Conservation (phyloP, 2,797 vertebrate genomes). For the Orientallactaga sibirica region DNA sequence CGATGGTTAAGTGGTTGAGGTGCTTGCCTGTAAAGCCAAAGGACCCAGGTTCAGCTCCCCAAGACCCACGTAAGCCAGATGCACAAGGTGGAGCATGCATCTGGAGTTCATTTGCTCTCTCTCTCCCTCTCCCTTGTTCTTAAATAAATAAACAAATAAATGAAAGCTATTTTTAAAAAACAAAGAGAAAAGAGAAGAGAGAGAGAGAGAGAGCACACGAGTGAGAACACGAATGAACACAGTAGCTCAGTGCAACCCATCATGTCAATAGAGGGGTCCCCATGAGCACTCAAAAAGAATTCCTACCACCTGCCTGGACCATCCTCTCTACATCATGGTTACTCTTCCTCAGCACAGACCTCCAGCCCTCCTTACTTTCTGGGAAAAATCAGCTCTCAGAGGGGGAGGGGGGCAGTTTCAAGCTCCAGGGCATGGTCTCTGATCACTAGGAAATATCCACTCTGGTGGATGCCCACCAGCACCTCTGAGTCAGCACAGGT, state of each 20-base stretch:
- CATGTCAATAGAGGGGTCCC: not conserved
- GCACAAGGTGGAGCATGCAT: too few relatives aligned
- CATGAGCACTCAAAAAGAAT: not conserved
- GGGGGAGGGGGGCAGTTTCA: not conserved
- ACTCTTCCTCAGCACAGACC: not conserved
- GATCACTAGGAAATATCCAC: not conserved
- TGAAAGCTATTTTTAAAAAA: too few relatives aligned
- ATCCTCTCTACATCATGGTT: not conserved
- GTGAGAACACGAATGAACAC: not conserved
- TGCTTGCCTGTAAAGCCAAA: too few relatives aligned
- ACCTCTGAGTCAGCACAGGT: not conserved
- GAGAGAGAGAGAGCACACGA: too few relatives aligned
- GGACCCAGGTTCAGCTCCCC: too few relatives aligned
- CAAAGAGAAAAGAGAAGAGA: too few relatives aligned
- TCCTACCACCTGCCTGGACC: not conserved
- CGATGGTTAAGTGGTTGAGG: too few relatives aligned
- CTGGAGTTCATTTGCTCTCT: too few relatives aligned
- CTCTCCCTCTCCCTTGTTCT: too few relatives aligned
- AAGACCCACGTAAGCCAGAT: too few relatives aligned
- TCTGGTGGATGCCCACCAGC: not conserved
- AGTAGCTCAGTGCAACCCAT: not conserved
- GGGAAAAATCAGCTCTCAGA: conserved; percentile 15
- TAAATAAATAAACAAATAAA: too few relatives aligned
- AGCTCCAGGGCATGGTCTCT: conserved; percentile 9
- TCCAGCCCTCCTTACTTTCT: not conserved